A percentile compares a stretch with the other conserved stretches of the same genome.
These are phyloP conservation scores for Drosophila demipolita DNA, from an alignment of 2,888 invertebrate genomes.

Conservation along the genomic window DNA sequence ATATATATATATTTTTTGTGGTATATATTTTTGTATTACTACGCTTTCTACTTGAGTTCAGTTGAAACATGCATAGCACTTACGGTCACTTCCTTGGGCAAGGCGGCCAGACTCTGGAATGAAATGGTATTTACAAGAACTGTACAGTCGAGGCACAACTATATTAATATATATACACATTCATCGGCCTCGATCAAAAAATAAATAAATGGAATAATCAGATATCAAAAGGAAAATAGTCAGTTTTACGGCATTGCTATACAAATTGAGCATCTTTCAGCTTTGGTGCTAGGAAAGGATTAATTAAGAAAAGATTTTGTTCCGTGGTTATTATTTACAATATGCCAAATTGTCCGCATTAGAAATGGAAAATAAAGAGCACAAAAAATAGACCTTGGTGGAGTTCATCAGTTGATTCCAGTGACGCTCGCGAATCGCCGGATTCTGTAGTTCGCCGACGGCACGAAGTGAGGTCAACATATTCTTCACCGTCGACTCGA, in stretches of 20 bases:
- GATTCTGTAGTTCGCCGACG: slow-evolving; percentile 97
- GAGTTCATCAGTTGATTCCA: slow-evolving; percentile 99
- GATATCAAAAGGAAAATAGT: slow-evolving; percentile 37
- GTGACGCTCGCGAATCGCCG: slow-evolving; percentile 97
- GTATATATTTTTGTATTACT: not conserved
- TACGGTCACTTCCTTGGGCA: slow-evolving; percentile 92
- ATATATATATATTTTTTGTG: no score
- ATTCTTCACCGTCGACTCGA: slow-evolving; percentile 97
- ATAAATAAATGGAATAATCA: slow-evolving; percentile 37
- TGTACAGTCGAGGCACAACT: slow-evolving; percentile 75
- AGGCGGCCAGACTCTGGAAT: slow-evolving; percentile 93
- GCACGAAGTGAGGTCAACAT: slow-evolving; percentile 97
- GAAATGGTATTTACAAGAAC: slow-evolving; percentile 84
- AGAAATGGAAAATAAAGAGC: slow-evolving; percentile 6
- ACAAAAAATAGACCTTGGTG: slow-evolving; percentile 90
- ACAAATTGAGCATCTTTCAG: slow-evolving; percentile 66
- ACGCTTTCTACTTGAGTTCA: slow-evolving; percentile 38
- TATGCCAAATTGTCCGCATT: slow-evolving; percentile 50
- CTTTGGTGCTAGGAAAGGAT: slow-evolving; percentile 65
- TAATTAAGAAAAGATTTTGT: slow-evolving; percentile 45
- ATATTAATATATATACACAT: slow-evolving; percentile 26
- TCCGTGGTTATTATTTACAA: slow-evolving; percentile 63
- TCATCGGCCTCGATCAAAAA: slow-evolving; percentile 49
- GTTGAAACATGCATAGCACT: slow-evolving; percentile 84
- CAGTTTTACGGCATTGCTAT: slow-evolving; percentile 62